phyloP scores from a whole-genome alignment of 2,113 vertebrate genomes.

The rat (Rattus norvegicus) region DNA sequence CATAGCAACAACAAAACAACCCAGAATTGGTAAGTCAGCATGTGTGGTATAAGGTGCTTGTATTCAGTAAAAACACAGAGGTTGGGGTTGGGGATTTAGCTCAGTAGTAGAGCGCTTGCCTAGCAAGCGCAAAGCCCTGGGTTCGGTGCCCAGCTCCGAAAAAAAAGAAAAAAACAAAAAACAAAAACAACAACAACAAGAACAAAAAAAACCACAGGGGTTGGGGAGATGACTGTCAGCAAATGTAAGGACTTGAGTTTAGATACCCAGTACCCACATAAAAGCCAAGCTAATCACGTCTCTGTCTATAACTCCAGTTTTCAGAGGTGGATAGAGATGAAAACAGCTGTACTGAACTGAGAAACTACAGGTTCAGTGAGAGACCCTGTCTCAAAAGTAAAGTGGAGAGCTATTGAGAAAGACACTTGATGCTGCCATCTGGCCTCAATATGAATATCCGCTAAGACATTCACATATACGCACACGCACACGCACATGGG shows the following conservation, averaged over 20 bases:
- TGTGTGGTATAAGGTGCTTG: not conserved
- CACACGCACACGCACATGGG: not conserved
- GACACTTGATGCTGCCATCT: not conserved
- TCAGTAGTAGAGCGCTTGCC: too few relatives aligned
- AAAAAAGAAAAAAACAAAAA: too few relatives aligned
- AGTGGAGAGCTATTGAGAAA: not conserved
- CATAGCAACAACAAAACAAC: too few relatives aligned
- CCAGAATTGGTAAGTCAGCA: not conserved
- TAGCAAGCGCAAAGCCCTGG: too few relatives aligned
- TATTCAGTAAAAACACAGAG: not conserved
- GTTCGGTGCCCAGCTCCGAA: too few relatives aligned
- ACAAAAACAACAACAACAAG: too few relatives aligned
- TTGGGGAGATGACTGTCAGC: not conserved
- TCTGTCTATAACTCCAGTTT: not conserved
- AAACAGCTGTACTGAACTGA: not conserved
- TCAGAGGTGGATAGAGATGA: not conserved
- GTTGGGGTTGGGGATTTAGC: too few relatives aligned
- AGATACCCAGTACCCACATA: not conserved
- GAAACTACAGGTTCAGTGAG: not conserved
- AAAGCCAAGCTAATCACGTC: not conserved
- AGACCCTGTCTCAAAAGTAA: not conserved
- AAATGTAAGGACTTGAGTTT: not conserved
- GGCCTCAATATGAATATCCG: not conserved
- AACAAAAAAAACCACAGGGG: too few relatives aligned
- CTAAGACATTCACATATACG: not conserved